Base-by-base conservation (phyloP, 2,113 vertebrate genomes). In the Ictalurus punctatus region DNA sequence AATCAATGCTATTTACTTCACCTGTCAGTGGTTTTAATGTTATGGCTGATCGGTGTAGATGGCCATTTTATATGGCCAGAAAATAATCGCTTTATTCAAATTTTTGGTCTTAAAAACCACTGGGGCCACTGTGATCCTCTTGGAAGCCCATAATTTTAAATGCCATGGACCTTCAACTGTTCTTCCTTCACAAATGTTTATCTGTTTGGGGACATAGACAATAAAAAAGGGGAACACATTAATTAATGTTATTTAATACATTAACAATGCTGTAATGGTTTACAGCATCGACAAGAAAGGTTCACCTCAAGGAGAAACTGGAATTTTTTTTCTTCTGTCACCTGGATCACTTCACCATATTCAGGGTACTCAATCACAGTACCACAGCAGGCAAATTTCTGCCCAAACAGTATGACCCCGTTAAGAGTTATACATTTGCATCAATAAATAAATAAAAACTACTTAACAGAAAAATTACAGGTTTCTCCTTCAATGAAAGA, bases 311-410 rank as follows among this genome's bases (percentile, higher is more conserved):
- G 94, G 1, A 99, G 96, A 95, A 99, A 99, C 94, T 97, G 96
- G 97, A 92, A 98, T 98, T 95, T 99, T 97, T 95, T 97, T 98
- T 92, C 97, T 96, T 94, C 99, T 98, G 95, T 99, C 97, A 76
- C 97, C 95, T 99, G 97, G 92, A 99, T 99, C 93, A 99, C 98
- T 96, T 99, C 97, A 95, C 97, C 98, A 97, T 99, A 99, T 92
- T 98, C 97, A 82, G 97, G 96, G 92, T 99, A 97, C 86, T 98
- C 97, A 78, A 99, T 97, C 92, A 99, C 98, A 92, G 98, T 98
- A 92, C 98, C 98, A 97, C 98, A 99, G 96, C 97, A 99, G 94
- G 97, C 97, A 91, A 98, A 96, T 90, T 95, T 95, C 96, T 96
- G n/a, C 69, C 1, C 0, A 56, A 85, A 63, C 16, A 58, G 10